Percentiles rank a stretch among this genome's conserved stretches.
These are phyloP conservation scores for Hoplodrina blanda DNA, from an alignment of 2,888 invertebrate genomes.

Conservation along the genomic window DNA sequence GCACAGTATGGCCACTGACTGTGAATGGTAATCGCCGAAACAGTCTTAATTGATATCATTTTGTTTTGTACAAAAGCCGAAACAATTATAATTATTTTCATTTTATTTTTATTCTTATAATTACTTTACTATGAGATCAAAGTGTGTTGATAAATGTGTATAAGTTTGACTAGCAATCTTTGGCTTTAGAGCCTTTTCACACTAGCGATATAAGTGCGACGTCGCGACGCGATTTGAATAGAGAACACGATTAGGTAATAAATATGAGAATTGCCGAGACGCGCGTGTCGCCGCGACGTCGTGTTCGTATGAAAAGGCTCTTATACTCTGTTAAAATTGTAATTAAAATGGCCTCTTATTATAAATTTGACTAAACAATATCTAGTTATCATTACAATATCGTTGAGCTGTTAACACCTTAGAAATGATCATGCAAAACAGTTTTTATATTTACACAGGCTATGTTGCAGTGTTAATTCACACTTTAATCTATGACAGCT, in stretches of 20 bases:
- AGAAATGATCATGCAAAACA: constrained; percentile 84
- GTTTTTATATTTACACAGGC: constrained; percentile 82
- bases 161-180: constrained; percentile 62
- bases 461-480: constrained; percentile 69
- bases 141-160: constrained; percentile 58
- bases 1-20: constrained; percentile 82
- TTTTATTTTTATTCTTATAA: constrained; percentile 65
- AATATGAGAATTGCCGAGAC: background rate
- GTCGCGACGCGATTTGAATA: background rate
- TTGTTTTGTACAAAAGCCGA: constrained; percentile 77
- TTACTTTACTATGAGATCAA: constrained; percentile 73
- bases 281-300: constrained; percentile 15
- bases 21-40: constrained; percentile 70
- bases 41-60: constrained; percentile 82
- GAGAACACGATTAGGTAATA: background rate
- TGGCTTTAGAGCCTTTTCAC: constrained; percentile 40
- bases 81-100: constrained; percentile 68
- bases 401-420: constrained; percentile 88
- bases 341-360: constrained; percentile 75
- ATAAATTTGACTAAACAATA: constrained; percentile 79
- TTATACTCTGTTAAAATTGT: constrained; percentile 55
- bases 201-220: constrained; percentile 19
- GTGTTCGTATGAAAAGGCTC: constrained; percentile 40
- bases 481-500: constrained; percentile 68
- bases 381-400: constrained; percentile 81